Evolutionary conservation across 2,888 invertebrate species (phyloP), one percentile per base, ranked within the genome.

Genomic region (Cosmorhoe ocellata): DNA sequence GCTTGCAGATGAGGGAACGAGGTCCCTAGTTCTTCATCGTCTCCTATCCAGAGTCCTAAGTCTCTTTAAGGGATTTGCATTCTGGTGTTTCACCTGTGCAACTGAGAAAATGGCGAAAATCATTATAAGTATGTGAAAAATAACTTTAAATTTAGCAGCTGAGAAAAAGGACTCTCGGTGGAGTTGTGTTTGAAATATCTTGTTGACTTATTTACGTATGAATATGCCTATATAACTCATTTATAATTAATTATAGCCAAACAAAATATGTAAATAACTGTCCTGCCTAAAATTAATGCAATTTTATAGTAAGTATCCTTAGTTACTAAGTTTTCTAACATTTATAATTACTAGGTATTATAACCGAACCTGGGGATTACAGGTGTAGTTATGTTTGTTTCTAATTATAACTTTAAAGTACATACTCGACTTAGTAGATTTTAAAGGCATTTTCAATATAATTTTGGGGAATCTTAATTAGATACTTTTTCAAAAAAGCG

Each of bases 261-360:
- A 61, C 56, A 61, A n/a, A 61, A 37, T 56, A 41, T 54, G 51
- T 61, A 58, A 50, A 56, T 58, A 53, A 30, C 12, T 59, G 39
- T 56, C 58, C 51, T 56, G 54, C 53, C 51, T 56, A 51, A 44
- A 51, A 51, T 41, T 48, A 41, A 41, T 22, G 22, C 4, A 27
- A 14, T 14, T 37, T n/a, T 32, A 28, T 38, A 11, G 6, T 31
- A 26, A 27, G 13, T 32, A 3, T 44, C 9, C n/a, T 30, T 26
- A 18, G 7, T n/a, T 13, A 33, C 8, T n/a, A n/a, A 36, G 14
- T 13, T 43, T 36, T 24, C 7, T 40, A 40, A 26, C 12, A 32
- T 5, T 24, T 38, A 18, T 24, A 37, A 22, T 24, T 27, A 24
- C n/a, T n/a, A n/a, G n/a, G n/a, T n/a, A n/a, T n/a, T n/a, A n/a